phyloP scores from a whole-genome alignment of 2,113 vertebrate species.

The Cynopterus brachyotis region DNA sequence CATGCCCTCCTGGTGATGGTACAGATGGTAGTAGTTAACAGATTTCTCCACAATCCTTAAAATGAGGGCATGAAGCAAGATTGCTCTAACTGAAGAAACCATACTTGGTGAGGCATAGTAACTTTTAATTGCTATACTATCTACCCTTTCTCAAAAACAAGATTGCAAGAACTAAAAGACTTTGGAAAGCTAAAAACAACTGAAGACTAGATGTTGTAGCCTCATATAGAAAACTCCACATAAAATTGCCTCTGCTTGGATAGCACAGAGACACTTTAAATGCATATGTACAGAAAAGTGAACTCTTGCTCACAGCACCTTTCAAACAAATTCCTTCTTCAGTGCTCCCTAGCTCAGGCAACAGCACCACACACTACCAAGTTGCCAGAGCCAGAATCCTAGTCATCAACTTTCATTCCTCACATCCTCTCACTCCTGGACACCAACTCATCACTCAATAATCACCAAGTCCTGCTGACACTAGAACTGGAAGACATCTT shows the following conservation, averaged over 20 bases:
- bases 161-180: not conserved
- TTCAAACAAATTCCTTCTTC: not conserved
- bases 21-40: slow-evolving; percentile 66
- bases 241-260: not conserved
- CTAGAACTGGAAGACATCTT: not conserved
- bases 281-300: not conserved
- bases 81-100: slow-evolving; percentile 65
- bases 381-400: not conserved
- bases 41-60: slow-evolving; percentile 46
- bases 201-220: not conserved
- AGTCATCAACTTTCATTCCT: not conserved
- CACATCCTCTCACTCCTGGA: not conserved
- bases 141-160: slow-evolving; percentile 31
- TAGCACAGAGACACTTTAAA: not conserved
- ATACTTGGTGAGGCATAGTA: slow-evolving; percentile 42
- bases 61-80: slow-evolving; percentile 46
- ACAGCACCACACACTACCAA: not conserved
- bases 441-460: no score
- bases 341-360: not conserved
- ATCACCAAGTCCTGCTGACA: not conserved
- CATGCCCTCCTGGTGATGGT: slow-evolving; percentile 13
- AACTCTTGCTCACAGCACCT: not conserved
- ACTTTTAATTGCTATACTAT: slow-evolving; percentile 43
- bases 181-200: not conserved
- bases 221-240: not conserved